Conservation (phyloP, 2,888 invertebrate genomes). For the Escarpia spicata region DNA sequence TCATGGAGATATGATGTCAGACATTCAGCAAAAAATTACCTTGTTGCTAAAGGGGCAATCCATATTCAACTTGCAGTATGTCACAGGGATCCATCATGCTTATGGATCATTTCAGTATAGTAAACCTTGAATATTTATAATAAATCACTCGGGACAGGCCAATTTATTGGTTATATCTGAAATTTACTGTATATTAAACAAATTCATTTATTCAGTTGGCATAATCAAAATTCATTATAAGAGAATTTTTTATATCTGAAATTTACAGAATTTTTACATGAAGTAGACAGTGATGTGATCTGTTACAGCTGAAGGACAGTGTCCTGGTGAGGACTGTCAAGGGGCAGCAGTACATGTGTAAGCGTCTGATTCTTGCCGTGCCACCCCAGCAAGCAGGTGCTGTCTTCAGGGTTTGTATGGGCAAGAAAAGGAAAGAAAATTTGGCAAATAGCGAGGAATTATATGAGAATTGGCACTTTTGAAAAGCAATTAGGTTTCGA, state of each 20-base stretch:
- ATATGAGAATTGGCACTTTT: not conserved
- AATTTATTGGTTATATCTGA: no score
- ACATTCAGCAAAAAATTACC: no score
- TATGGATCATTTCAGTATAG: no score
- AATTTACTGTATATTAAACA: no score
- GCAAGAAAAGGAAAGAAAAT: not conserved
- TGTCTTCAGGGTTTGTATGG: conserved; percentile 10
- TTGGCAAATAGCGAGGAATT: not conserved
- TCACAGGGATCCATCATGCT: no score
- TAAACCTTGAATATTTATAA: no score
- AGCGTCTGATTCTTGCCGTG: conserved; percentile 55
- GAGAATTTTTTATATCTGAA: not conserved
- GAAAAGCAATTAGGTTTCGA: not conserved
- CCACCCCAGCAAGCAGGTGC: conserved; percentile 55
- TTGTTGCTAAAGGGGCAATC: no score
- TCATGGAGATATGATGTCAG: no score
- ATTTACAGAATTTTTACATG: not conserved
- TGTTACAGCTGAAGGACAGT: conserved; percentile 39
- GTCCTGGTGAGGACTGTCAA: conserved; percentile 46
- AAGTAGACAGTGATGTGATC: not conserved
- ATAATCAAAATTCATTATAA: no score
- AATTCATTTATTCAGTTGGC: no score
- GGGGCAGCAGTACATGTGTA: conserved; percentile 47
- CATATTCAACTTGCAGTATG: no score
- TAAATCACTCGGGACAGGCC: no score